Evolutionary conservation across 2,888 invertebrate species (phyloP), one percentile per base, ranked within the genome.

Genomic region (Cistogaster globosa): DNA sequence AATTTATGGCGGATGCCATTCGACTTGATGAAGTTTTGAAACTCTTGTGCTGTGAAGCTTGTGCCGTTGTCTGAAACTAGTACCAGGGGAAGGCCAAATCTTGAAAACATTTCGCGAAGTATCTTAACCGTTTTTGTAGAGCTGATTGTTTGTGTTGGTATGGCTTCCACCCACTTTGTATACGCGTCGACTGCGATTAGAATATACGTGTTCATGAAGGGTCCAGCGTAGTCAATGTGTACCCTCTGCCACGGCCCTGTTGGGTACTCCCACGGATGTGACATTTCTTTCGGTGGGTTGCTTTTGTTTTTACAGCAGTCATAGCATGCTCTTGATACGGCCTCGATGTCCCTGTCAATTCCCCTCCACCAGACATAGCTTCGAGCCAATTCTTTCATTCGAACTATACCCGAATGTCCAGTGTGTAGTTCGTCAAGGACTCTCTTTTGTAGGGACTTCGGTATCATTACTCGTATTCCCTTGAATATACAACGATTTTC

Each of bases 401-500:
- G 55, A 26, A 69, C 69, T 42, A 69, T 57, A 32, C 67, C 67
- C 18, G 76, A 51, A 55, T 74, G 83, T n/a, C 42, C 69, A 0
- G 55, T 62, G 14, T 80, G 75, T 14, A 75, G 71, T 45, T 84
- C 63, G 18, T 76, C 63, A 4, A 84, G 68, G 18, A 72, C 42
- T n/a, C n/a, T n/a, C n/a, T n/a, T n/a, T n/a, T n/a, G 60, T 9
- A 78, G 60, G 7, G 45, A n/a, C 55, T 45, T 48, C 12, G 69
- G 75, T 55, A 84, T 84, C 83, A 79, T 78, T 48, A 68, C 65
- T 16, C 65, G 36, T 71, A 81, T 84, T 20, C 58, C 58, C 11
- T 76, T 78, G 26, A 78, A 83, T 58, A 71, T 22, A 22, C 71
- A 69, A 53, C 42, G 20, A 38, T 83, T 69, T 76, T 65, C 74